Evolutionary conservation across 2,113 vertebrate genomes (phyloP).

Genomic region (Syngnathus scovelli): DNA sequence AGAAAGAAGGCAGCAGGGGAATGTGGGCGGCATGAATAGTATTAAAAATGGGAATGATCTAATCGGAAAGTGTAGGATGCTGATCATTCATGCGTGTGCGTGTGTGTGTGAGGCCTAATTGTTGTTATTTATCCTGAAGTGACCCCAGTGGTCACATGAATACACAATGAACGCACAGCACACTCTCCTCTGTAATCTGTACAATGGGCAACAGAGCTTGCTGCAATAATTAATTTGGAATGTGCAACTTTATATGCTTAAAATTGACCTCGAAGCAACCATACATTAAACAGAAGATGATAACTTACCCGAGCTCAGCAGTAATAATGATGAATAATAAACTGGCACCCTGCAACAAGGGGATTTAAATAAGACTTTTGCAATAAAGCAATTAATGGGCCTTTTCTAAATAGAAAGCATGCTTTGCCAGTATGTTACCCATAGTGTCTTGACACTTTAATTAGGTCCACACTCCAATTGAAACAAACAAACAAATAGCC

Average conservation of each 20-base stretch:
- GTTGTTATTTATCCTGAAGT: constrained; percentile 38
- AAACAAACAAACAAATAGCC: neutral
- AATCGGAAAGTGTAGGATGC: constrained; percentile 47
- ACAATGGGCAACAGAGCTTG: neutral
- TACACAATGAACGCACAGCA: neutral
- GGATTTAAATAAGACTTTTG: neutral
- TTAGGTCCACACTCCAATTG: neutral
- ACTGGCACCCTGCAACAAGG: neutral
- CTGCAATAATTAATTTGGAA: neutral
- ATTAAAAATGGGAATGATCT: constrained; percentile 31
- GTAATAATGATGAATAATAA: neutral
- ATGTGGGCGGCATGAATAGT: constrained; percentile 32
- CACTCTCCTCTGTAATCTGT: neutral
- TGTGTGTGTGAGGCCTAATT: constrained; percentile 19
- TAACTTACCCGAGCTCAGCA: neutral
- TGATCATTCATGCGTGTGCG: constrained; percentile 17
- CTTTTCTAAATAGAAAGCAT: neutral
- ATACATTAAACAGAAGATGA: neutral
- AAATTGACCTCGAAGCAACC: neutral
- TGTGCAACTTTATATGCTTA: neutral
- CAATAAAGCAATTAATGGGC: neutral
- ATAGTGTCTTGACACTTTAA: neutral
- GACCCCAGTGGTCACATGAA: constrained; percentile 15
- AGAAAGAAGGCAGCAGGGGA: constrained; percentile 27
- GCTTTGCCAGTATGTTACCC: neutral